Conservation (phyloP, 2,113 vertebrate genomes). For the Phalacrocorax pelagicus region DNA sequence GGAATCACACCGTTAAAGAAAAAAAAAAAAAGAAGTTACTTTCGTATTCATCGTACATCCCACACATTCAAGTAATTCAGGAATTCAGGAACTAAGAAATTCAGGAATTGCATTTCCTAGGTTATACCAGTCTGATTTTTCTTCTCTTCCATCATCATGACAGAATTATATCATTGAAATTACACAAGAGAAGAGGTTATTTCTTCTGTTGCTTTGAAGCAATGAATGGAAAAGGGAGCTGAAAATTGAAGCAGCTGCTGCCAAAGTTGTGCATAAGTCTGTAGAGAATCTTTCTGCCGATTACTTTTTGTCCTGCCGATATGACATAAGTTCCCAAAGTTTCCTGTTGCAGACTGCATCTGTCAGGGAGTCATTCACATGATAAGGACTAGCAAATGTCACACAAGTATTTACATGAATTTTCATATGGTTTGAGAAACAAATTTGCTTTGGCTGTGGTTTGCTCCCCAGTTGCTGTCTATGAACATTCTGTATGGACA, state of each 20-base stretch:
- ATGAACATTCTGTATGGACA: not conserved
- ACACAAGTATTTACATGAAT: not conserved
- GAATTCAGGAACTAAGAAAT: not conserved
- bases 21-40: not conserved
- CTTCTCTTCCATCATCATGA: not conserved
- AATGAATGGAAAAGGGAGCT: not conserved
- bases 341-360: not conserved
- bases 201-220: constrained; percentile 13
- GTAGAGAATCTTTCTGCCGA: not conserved
- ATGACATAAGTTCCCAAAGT: not conserved
- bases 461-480: not conserved
- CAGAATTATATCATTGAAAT: not conserved
- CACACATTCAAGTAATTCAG: not conserved
- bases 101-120: not conserved
- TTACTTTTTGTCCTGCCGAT: not conserved
- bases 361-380: not conserved
- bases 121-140: not conserved
- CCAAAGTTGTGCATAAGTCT: not conserved
- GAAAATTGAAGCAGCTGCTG: constrained; percentile 1
- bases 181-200: not conserved
- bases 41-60: not conserved
- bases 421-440: not conserved
- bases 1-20: not conserved
- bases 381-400: not conserved
- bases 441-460: not conserved